These are phyloP conservation scores for Cisticola juncidis DNA, from an alignment of 2,113 vertebrate genomes.

Conservation along the genomic window DNA sequence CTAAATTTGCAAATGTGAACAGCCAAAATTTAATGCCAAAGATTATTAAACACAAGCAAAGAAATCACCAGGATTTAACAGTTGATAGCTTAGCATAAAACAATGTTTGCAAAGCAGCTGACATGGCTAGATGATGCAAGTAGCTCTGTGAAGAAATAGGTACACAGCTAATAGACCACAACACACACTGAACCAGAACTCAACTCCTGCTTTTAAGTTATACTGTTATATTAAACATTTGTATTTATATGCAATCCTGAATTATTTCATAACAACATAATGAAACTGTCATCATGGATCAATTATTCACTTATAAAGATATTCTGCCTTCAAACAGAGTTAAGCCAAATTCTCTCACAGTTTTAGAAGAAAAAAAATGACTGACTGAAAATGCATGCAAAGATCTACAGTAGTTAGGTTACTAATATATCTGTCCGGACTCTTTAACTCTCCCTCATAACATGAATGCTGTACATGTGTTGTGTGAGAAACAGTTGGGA, in stretches of 20 bases:
- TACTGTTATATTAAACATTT: conserved; percentile 46
- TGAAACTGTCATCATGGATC: background rate
- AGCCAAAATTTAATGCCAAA: conserved; percentile 1
- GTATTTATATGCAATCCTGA: conserved; percentile 45
- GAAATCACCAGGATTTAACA: background rate
- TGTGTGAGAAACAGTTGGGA: background rate
- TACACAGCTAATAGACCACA: background rate
- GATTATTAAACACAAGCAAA: background rate
- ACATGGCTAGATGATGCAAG: background rate
- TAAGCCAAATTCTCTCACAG: background rate
- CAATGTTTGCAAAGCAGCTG: background rate
- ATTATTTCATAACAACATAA: conserved; percentile 23
- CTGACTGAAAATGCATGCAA: background rate
- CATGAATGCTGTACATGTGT: background rate
- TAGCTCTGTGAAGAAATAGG: background rate
- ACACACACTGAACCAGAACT: background rate
- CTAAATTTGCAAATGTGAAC: background rate
- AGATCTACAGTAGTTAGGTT: background rate
- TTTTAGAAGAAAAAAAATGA: background rate
- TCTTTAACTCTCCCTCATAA: background rate
- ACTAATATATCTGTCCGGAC: background rate
- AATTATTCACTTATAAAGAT: background rate
- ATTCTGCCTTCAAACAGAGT: background rate
- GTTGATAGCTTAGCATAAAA: background rate
- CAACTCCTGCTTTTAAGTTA: background rate